A percentile compares a stretch with the other conserved stretches of the same genome.
phyloP scores from a whole-genome alignment of 2,113 vertebrate species.

The Rhinichthys klamathensis region DNA sequence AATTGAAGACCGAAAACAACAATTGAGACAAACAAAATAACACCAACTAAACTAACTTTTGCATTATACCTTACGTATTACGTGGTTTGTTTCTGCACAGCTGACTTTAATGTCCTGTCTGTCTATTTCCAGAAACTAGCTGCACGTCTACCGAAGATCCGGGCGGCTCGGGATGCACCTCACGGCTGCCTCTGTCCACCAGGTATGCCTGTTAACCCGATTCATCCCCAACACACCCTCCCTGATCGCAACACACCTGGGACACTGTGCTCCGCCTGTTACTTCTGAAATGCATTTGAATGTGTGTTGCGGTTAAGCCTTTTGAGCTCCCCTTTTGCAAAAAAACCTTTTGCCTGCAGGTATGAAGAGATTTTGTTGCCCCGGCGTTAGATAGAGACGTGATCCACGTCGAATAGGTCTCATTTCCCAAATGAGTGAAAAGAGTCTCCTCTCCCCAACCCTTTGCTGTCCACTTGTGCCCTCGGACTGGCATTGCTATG shows the following conservation, averaged over 20 bases:
- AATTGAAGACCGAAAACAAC: neutral
- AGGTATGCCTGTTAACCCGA: constrained; percentile 64
- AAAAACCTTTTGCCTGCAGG: constrained; percentile 10
- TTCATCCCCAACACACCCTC: neutral
- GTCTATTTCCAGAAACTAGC: constrained; percentile 71
- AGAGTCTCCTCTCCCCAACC: constrained; percentile 4
- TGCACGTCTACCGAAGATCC: constrained; percentile 70
- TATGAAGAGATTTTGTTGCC: constrained; percentile 10
- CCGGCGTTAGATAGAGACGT: constrained; percentile 1
- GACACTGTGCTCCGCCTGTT: neutral
- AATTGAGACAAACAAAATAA: neutral
- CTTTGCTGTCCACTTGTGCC: constrained; percentile 48
- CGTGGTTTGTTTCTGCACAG: neutral
- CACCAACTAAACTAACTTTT: neutral
- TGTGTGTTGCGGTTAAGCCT: constrained; percentile 27
- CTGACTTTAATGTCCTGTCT: constrained; percentile 23
- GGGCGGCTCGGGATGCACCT: constrained; percentile 70
- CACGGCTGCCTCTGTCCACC: constrained; percentile 77
- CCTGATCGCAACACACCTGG: constrained; percentile 33
- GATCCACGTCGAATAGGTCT: constrained; percentile 16
- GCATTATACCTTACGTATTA: neutral
- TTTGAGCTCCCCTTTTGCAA: neutral
- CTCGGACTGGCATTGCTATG: constrained; percentile 45
- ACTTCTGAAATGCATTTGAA: neutral
- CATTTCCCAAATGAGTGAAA: constrained; percentile 15